Percentiles rank a stretch among this genome's conserved stretches.
Conservation (phyloP, 2,888 invertebrate genomes). For the Dysmachus trigonus region DNA sequence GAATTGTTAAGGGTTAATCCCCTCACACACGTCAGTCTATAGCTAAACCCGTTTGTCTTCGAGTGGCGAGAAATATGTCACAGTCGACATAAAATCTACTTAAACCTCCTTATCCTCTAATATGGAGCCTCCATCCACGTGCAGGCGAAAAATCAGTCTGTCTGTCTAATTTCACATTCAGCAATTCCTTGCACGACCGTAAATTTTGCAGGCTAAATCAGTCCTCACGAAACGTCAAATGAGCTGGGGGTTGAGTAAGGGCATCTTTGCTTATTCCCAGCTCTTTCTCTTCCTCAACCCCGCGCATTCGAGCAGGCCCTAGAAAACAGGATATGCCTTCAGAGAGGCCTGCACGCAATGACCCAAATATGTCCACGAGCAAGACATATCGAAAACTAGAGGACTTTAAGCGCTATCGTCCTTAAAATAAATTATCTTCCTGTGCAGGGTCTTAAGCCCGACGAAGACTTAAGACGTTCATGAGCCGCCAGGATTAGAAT, state of each 20-base stretch:
- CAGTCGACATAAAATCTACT: background rate
- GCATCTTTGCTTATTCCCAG: background rate
- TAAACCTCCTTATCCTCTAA: background rate
- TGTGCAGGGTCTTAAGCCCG: background rate
- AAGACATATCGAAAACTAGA: constrained; percentile 1
- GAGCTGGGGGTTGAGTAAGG: background rate
- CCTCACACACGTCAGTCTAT: background rate
- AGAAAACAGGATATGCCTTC: background rate
- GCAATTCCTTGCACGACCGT: background rate
- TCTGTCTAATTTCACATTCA: constrained; percentile 2
- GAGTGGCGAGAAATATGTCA: background rate
- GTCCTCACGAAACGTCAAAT: background rate
- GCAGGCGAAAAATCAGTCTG: constrained; percentile 1
- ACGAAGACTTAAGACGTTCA: constrained; percentile 8
- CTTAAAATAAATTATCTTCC: constrained; percentile 23
- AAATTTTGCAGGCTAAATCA: background rate
- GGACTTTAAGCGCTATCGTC: constrained; percentile 9
- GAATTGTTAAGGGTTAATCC: too few species aligned
- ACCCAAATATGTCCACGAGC: background rate
- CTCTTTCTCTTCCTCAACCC: background rate
- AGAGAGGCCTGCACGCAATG: constrained; percentile 4
- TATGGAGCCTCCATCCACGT: background rate
- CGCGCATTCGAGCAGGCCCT: background rate
- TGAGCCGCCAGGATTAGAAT: background rate
- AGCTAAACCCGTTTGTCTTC: background rate